Evolutionary conservation across 2,888 invertebrate species (phyloP).

Genomic region (Pogonocherus hispidulus): DNA sequence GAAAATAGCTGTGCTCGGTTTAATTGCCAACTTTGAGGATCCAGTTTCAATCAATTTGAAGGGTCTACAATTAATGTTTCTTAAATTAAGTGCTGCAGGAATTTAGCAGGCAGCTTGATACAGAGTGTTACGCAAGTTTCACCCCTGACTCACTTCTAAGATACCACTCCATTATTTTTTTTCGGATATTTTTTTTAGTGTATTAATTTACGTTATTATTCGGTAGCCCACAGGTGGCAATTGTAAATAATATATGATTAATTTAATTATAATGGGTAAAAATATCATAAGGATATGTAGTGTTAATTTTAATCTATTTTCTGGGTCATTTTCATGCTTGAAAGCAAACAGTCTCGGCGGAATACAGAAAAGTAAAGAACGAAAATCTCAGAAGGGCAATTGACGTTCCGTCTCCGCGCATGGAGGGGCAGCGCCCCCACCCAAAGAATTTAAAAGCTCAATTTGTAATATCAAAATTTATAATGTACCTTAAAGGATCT

Average conservation of each 20-base stretch:
- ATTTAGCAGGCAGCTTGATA: too few species aligned
- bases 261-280: too few species aligned
- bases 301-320: too few species aligned
- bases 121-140: too few species aligned
- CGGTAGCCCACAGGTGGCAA: too few species aligned
- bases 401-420: constrained; percentile 10
- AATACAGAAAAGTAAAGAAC: constrained; percentile 25
- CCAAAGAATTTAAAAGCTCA: constrained; percentile 23
- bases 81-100: not conserved
- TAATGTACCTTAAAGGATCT: constrained; percentile 27
- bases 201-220: too few species aligned
- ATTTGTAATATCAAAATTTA: constrained; percentile 27
- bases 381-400: constrained; percentile 28
- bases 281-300: too few species aligned
- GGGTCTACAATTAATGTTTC: not conserved
- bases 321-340: not conserved
- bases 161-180: too few species aligned
- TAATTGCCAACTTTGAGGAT: not conserved
- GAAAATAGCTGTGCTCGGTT: not conserved
- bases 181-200: too few species aligned
- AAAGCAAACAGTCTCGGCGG: constrained; percentile 12
- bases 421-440: constrained; percentile 9
- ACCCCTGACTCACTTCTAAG: too few species aligned
- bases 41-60: not conserved
- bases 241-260: too few species aligned